These are phyloP conservation scores for Vesta saturnalis DNA, from an alignment of 2,888 invertebrate genomes.

Conservation along the genomic window DNA sequence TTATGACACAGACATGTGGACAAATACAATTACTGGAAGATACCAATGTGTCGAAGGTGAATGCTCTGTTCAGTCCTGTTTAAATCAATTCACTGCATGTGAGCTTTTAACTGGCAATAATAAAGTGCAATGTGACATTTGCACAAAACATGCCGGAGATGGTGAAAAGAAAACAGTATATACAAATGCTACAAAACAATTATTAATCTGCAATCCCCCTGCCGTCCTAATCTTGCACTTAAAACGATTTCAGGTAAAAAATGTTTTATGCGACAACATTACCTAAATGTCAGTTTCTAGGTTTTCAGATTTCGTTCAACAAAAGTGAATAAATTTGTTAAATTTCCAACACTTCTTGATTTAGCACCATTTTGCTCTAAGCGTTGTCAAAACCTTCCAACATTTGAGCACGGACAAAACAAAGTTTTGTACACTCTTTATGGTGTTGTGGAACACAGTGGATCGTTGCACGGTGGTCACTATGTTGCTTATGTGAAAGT, in stretches of 20 bases:
- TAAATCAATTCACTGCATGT: constrained; percentile 91
- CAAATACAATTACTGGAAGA: constrained; percentile 66
- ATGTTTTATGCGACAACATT: background rate
- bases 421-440: constrained; percentile 86
- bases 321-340: constrained; percentile 88
- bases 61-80: constrained; percentile 87
- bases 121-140: constrained; percentile 91
- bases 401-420: constrained; percentile 56
- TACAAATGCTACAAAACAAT: constrained; percentile 84
- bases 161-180: constrained; percentile 78
- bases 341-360: constrained; percentile 87
- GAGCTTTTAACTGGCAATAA: constrained; percentile 93
- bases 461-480: constrained; percentile 88
- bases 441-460: constrained; percentile 95
- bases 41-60: constrained; percentile 81
- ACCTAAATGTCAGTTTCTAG: constrained; percentile 19
- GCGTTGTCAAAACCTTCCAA: constrained; percentile 68
- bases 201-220: constrained; percentile 90
- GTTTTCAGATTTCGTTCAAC: constrained; percentile 67
- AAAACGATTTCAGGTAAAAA: constrained; percentile 88
- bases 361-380: constrained; percentile 90
- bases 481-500: constrained; percentile 97
- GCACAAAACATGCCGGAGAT: constrained; percentile 78
- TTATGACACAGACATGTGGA: constrained; percentile 51
- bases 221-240: constrained; percentile 94